Base-by-base conservation (phyloP, 1,140 invertebrate species). In the Hetaerina americana region DNA sequence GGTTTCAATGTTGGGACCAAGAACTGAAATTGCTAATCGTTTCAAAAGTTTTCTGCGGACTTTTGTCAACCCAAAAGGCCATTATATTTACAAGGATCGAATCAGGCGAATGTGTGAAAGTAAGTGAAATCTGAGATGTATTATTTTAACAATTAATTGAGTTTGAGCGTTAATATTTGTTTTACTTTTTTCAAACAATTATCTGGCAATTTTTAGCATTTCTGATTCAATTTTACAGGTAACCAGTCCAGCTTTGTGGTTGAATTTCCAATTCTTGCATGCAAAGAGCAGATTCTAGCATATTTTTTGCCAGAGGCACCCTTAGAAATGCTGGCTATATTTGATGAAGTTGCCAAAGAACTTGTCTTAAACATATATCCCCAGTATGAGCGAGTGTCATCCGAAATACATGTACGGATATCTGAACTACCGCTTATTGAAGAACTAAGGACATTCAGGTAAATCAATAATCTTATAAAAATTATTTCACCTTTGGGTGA, bases 241-340 rank as follows among this genome's bases (percentile, higher is more conserved):
- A 66, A 73, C 73, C 83, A 90, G 80, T 88, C 92, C 5, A 97
- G 94, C 75, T 92, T 99, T 79, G 90, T 94, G 69, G 92, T 99
- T 0, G 94, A 97, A 78, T 99, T 97, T 82, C 90, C 93, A 71
- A 87, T 92, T 75, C 82, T 99, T 71, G 96, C 95, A 0, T 86
- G 89, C 31, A 89, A 93, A 76, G 94, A 97, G 79, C 92, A 97
- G 79, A 92, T 96, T 0, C 82, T 99, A 29, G 96, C 96, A 0
- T 99, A 94, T 81, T 99, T 99, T 78, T 79, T 99, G 57, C 96
- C 97, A 5, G 97, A 99, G 83, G 97, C 97, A 0, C 98, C 98
- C 0, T 87, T 91, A 66, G 94, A 99, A 85, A 96, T 99, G 90
- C 80, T 98, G 12, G 88, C 92, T 77, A 96, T 97, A 72, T 96